phyloP scores from a whole-genome alignment of 2,797 vertebrate species.

The Alexandromys oeconomus region DNA sequence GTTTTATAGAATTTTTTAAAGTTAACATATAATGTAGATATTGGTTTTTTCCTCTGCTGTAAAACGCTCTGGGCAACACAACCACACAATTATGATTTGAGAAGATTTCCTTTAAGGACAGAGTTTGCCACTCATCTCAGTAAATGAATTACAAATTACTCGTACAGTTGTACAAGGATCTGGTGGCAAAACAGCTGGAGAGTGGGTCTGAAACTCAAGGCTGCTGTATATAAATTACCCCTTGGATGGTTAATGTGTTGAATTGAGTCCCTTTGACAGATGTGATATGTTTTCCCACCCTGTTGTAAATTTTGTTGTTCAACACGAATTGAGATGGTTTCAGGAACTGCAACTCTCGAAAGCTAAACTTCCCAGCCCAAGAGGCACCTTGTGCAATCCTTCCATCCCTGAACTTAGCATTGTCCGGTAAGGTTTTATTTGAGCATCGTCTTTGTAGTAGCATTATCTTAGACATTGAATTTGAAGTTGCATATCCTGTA shows the following conservation, averaged over 20 bases:
- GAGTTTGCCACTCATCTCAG: constrained; percentile 77
- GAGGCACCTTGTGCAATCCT: constrained; percentile 70
- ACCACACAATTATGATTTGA: constrained; percentile 85
- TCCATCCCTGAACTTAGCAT: constrained; percentile 50
- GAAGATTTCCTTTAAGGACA: constrained; percentile 81
- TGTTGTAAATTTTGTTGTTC: constrained; percentile 31
- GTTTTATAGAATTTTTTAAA: constrained; percentile 97
- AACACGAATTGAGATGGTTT: neutral
- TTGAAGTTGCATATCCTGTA: constrained; percentile 57
- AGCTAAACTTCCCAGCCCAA: constrained; percentile 33
- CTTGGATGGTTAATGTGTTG: neutral
- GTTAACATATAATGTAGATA: constrained; percentile 92
- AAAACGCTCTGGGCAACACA: constrained; percentile 86
- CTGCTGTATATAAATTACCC: constrained; percentile 21
- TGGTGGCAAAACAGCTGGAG: constrained; percentile 60
- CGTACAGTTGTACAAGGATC: constrained; percentile 69
- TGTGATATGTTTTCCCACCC: constrained; percentile 16
- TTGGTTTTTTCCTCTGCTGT: constrained; percentile 89
- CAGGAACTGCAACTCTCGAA: constrained; percentile 43
- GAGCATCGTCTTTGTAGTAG: constrained; percentile 69
- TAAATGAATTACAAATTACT: constrained; percentile 63
- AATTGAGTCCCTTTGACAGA: constrained; percentile 45
- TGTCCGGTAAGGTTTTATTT: constrained; percentile 57
- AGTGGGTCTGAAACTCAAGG: neutral
- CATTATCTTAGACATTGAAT: constrained; percentile 56